phyloP scores from a whole-genome alignment of 2,113 vertebrate species.

The Brachypodius melanocephalos region DNA sequence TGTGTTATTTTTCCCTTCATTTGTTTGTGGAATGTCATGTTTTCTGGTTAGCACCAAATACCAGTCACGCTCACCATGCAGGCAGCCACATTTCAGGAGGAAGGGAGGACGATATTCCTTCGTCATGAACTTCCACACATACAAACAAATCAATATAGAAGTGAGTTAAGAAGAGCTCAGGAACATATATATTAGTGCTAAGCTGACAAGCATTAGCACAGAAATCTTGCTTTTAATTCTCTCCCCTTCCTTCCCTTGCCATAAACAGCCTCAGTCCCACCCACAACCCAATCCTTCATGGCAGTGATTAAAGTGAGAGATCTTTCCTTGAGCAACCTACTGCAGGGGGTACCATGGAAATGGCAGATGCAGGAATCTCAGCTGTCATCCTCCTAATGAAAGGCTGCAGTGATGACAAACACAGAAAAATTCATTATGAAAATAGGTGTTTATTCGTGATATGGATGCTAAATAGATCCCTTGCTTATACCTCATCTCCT shows the following conservation, averaged over 20 bases:
- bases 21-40: background rate
- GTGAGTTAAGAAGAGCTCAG: background rate
- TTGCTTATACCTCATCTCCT: background rate
- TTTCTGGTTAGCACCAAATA: background rate
- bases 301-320: background rate
- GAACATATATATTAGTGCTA: background rate
- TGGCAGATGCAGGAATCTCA: background rate
- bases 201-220: background rate
- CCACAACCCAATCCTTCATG: background rate
- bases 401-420: background rate
- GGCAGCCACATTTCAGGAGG: background rate
- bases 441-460: background rate
- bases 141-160: conserved; percentile 5
- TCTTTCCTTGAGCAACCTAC: background rate
- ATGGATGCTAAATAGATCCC: background rate
- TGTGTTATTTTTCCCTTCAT: background rate
- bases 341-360: background rate
- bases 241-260: background rate
- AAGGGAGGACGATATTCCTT: background rate
- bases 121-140: background rate
- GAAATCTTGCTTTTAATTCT: background rate
- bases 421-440: conserved; percentile 3
- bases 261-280: background rate
- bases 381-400: background rate
- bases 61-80: background rate